Evolutionary conservation across 2,113 vertebrate genomes (phyloP), one percentile per base, ranked within the genome.

Genomic region (Leptobrachium ailaonicum): DNA sequence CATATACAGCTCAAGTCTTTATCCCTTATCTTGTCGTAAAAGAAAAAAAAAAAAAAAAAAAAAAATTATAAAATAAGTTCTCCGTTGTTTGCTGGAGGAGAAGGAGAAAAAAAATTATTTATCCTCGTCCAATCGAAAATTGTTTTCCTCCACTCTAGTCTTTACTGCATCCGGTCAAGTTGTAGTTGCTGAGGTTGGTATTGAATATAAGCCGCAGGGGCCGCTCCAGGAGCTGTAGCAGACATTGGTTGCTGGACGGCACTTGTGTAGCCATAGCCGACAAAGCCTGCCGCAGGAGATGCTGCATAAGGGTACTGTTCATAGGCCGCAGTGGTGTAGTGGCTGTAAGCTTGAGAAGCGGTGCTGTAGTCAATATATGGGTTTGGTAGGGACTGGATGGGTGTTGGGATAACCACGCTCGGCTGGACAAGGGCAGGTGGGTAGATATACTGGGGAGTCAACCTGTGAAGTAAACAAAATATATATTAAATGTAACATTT

Each of bases 251-350:
- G 83, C 71, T 95, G 90, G 0, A 95, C 88, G 0, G 94, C 82
- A 40, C 93, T 87, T 41, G 94, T 82, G 83, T 96, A 98, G 89
- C 94, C 86, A 66, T 96, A 94, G 0, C 96, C 95, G 82, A 96
- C 87, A 82, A 95, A 92, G 0, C 95, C 90, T 0, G 92, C 81
- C 1, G 92, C 91, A 0, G 96, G 96, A 0, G 96, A 97, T 82
- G 95, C 92, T 0, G 96, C 94, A 0, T 96, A 98, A 0, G 96
- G 96, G 77, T 96, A 96, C 93, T 96, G 96, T 67, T 98, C 96
- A 0, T 95, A 98, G 89, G 95, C 87, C 71, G 95, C 92, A 5
- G 95, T 89, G 64, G 94, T 90, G 80, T 96, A 98, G 87, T 97
- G 96, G 66, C 90, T 84, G 3, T 96, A 98, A 88, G 95, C 94